Base-by-base conservation (phyloP, 2,888 invertebrate genomes). In the Drosophila acutilabella region DNA sequence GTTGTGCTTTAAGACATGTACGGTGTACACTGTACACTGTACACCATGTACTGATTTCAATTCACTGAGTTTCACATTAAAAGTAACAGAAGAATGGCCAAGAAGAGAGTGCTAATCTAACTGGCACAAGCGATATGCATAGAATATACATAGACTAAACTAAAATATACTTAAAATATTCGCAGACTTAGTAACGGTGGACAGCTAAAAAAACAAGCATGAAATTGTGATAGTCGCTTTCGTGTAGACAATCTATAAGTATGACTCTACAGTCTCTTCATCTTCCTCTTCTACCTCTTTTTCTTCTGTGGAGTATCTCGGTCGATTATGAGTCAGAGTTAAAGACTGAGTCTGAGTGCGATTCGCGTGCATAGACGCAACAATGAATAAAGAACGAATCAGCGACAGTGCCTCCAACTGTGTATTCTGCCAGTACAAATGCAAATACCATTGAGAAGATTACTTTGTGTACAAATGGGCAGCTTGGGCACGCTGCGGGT, bases 321-420 rank as follows among this genome's bases (percentile, higher is more conserved):
- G 50, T 42, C 47, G 77, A 59, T 45, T 51, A 50, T 64, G 58
- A 64, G 52, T 56, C 58, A 53, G 18, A 62, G 54, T 18, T 47
- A 36, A 36, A 69, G 26, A n/a, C 54, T 36, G 36, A 70, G 61
- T 56, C 54, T 36, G 36, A 70, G 61, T 56, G 36, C 61, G 42
- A 57, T 48, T 88, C 86, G 83, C 88, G 89, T 84, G 86, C 78
- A 71, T 61, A 64, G 70, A 68, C 59, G 71, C 64, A 66, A 68
- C 61, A 71, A 78, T 80, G 83, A 86, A 83, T 72, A 74, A 65
- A 71, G 80, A 67, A 71, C 53, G 67, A 71, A 79, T 56, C 73
- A 71, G 60, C 54, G 82, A 82, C 74, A 76, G 62, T 54, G 66
- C 69, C 64, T 70, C 67, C 73, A 73, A 60, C 69, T 58, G 70